Evolutionary conservation across 1,140 invertebrate species (phyloP), one percentile per base, ranked within the genome.

Genomic region (Oncopeltus fasciatus): DNA sequence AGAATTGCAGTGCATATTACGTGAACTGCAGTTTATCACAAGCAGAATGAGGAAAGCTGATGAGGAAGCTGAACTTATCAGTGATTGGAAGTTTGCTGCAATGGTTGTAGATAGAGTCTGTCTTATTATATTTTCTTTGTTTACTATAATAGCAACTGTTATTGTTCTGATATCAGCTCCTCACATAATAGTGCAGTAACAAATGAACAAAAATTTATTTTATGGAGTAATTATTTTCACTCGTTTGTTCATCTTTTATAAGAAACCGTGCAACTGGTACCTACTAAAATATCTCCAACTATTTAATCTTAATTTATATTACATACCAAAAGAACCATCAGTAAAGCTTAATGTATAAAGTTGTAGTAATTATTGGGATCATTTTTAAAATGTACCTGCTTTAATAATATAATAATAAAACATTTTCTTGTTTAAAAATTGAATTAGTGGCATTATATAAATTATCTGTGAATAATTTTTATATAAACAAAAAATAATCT

Each of bases 1-100:
- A 44, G 88, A 91, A 74, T 76, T 91, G 65, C 86, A 88, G 69
- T 79, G 84, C 69, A 94, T 97, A 71, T 79, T 96, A 18, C 82
- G 85, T 67, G 94, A 98, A 77, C 78, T 99, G 53, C 88, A 91
- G 72, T 95, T 95, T 76, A 96, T 98, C 70, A 95, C 92, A 14
- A 81, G 82, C 68, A 82, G 88, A 65, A 89, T 94, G 85, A 85
- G 86, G 70, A 91, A 92, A 72, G 83, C 88, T 57, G 91, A 95
- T 69, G 88, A 92, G 67, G 87, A 89, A 69, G 83, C 87, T n/a
- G 90, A 94, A 70, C 80, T 93, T 51, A 91, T 92, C 65, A 90
- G 85, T 73, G 95, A 99, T 74, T 99, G 96, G 96, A 98, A 98
- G 75, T 99, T 98, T 75, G 95, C 96, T 59, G 95, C 95, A 65